Percentiles rank a stretch among this genome's conserved stretches.
These are phyloP conservation scores for Edolisoma coerulescens DNA, from an alignment of 2,113 vertebrate species.

Conservation along the genomic window DNA sequence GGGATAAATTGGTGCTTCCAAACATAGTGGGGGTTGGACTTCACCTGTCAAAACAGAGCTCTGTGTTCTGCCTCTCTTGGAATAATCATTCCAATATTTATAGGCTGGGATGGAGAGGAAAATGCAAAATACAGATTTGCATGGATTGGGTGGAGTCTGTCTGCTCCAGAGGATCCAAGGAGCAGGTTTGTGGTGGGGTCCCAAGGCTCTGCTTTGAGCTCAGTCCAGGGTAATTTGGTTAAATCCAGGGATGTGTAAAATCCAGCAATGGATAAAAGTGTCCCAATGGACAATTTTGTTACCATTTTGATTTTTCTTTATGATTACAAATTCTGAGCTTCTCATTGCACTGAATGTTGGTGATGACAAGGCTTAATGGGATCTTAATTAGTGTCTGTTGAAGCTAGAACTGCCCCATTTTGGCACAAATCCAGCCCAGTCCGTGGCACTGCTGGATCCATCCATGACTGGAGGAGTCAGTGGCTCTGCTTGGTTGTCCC, in stretches of 20 bases:
- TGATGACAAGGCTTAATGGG: background rate
- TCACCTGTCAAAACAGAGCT: background rate
- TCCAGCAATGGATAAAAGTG: background rate
- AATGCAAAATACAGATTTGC: constrained; percentile 12
- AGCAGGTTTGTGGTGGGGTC: background rate
- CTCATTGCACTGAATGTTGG: background rate
- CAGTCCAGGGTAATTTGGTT: fast-evolving
- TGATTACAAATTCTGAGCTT: background rate
- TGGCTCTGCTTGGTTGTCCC: background rate
- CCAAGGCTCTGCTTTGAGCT: background rate
- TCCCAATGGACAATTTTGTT: background rate
- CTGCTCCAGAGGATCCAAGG: background rate
- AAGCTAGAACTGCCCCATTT: background rate
- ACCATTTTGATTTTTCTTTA: background rate
- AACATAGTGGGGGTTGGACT: background rate
- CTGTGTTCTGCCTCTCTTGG: background rate
- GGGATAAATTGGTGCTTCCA: background rate
- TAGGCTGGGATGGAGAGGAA: background rate
- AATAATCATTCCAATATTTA: background rate
- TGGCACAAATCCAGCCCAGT: background rate
- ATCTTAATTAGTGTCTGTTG: background rate
- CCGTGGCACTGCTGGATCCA: background rate
- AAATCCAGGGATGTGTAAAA: background rate
- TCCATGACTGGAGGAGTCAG: background rate
- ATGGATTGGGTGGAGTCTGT: background rate